A percentile compares a stretch with the other conserved stretches of the same genome.
Evolutionary conservation across 1,140 invertebrate genomes (phyloP).

Genomic region (Bursaphelenchus mucronatus): DNA sequence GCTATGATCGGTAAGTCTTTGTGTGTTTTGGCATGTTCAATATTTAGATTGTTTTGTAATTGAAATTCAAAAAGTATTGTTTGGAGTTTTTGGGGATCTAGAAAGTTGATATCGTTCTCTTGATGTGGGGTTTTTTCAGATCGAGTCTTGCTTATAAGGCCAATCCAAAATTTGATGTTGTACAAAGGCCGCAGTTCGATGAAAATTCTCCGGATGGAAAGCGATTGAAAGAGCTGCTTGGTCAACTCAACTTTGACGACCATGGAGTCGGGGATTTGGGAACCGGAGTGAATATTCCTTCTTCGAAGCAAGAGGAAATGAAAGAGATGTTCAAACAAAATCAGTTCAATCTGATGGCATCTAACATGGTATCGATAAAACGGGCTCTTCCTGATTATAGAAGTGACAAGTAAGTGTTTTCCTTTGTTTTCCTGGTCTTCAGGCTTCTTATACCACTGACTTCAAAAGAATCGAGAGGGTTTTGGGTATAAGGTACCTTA

Average conservation of each 20-base stretch:
- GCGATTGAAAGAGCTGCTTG: slow-evolving; percentile 21
- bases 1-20: slow-evolving; percentile 23
- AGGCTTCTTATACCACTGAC: slow-evolving; percentile 1
- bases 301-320: slow-evolving; percentile 31
- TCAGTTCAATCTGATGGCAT: slow-evolving; percentile 46
- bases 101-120: neutral
- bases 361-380: slow-evolving; percentile 35
- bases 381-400: slow-evolving; percentile 43
- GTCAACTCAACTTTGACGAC: slow-evolving; percentile 28
- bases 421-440: neutral
- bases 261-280: slow-evolving; percentile 30
- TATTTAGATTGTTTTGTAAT: slow-evolving; percentile 15
- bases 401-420: slow-evolving; percentile 29
- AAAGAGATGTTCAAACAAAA: slow-evolving; percentile 42
- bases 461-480: neutral
- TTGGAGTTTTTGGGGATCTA: too few relatives aligned
- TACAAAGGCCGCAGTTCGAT: slow-evolving; percentile 1
- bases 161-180: slow-evolving; percentile 9
- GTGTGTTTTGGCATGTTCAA: slow-evolving; percentile 4
- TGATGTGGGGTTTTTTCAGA: neutral
- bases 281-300: slow-evolving; percentile 32
- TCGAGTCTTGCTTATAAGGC: slow-evolving; percentile 7
- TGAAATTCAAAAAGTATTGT: neutral
- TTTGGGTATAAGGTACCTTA: neutral
- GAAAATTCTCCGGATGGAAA: slow-evolving; percentile 18